phyloP scores from a whole-genome alignment of 2,888 invertebrate species.

The Syrista parreyssii region DNA sequence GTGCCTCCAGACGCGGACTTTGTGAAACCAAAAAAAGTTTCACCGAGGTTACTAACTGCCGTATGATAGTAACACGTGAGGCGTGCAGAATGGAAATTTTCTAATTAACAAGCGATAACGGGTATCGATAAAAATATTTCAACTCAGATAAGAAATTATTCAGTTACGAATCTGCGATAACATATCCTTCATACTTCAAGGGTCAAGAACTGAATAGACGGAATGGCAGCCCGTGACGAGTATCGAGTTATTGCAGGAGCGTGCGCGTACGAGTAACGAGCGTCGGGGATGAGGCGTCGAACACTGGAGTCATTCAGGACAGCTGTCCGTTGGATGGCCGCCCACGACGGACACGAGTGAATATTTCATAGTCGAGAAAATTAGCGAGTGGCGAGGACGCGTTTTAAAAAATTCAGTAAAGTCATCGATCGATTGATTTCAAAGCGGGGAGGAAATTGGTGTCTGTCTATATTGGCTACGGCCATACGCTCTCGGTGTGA shows the following conservation, averaged over 20 bases:
- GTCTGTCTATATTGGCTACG: neutral
- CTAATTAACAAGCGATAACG: neutral
- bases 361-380: constrained; percentile 34
- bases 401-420: neutral
- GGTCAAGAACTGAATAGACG: neutral
- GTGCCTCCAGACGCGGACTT: neutral
- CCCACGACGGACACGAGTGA: constrained; percentile 41
- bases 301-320: constrained; percentile 47
- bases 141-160: neutral
- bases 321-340: constrained; percentile 45
- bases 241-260: constrained; percentile 42
- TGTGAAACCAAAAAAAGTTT: neutral
- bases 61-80: neutral
- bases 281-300: constrained; percentile 45
- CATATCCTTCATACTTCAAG: neutral
- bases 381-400: neutral
- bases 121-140: neutral
- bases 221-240: neutral
- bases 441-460: neutral
- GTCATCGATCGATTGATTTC: neutral
- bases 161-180: no score
- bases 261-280: constrained; percentile 44
- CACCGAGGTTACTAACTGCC: neutral
- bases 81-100: neutral
- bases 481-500: neutral